A percentile compares a stretch with the other conserved stretches of the same genome.
phyloP scores from a whole-genome alignment of 2,888 invertebrate genomes.

The Pseudococcus longispinus region DNA sequence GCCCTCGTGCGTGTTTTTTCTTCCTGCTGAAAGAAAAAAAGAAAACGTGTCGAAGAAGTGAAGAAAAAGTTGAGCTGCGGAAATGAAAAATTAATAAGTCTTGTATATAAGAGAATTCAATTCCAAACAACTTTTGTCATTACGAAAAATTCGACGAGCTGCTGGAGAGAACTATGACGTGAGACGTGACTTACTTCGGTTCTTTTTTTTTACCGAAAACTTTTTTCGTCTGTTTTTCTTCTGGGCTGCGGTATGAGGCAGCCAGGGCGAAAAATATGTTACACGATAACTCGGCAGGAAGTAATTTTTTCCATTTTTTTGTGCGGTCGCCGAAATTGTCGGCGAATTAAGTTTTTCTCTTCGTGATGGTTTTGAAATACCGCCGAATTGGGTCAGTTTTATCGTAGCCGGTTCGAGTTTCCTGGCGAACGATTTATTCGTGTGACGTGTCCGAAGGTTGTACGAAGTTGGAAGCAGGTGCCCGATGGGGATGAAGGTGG shows the following conservation, averaged over 20 bases:
- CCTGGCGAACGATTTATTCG: background rate
- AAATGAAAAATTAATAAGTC: slow-evolving; percentile 24
- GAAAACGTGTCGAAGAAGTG: background rate
- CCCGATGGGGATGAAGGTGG: background rate
- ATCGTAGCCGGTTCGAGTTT: background rate
- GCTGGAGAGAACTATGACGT: slow-evolving; percentile 8
- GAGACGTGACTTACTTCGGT: slow-evolving; percentile 1
- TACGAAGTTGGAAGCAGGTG: background rate
- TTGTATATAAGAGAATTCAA: background rate
- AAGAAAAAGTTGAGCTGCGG: background rate
- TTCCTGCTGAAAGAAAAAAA: background rate
- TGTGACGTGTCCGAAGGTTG: background rate
- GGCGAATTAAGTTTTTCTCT: slow-evolving; percentile 21
- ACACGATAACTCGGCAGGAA: slow-evolving; percentile 32
- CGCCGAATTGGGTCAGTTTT: background rate
- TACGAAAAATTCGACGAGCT: slow-evolving; percentile 24
- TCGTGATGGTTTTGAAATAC: background rate
- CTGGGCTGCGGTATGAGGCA: background rate
- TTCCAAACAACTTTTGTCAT: slow-evolving; percentile 34
- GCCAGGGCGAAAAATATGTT: slow-evolving; percentile 3
- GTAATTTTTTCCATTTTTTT: slow-evolving; percentile 18
- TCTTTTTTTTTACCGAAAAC: background rate
- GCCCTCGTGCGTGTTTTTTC: background rate
- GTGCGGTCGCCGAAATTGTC: slow-evolving; percentile 16
- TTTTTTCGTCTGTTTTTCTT: slow-evolving; percentile 4